phyloP scores from a whole-genome alignment of 37 sponge, comb jelly and placozoan genomes.

The Halichondria panicea region DNA sequence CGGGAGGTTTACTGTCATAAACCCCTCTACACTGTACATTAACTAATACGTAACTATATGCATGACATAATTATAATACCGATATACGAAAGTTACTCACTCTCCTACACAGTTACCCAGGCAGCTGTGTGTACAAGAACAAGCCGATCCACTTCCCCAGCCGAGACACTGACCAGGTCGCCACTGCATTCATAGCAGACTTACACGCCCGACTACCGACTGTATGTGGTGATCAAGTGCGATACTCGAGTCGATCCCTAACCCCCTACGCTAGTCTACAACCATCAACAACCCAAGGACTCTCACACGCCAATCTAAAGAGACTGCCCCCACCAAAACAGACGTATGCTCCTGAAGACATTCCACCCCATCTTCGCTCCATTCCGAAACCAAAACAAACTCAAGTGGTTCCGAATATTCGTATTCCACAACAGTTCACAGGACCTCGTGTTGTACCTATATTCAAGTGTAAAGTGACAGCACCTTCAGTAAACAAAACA shows the following conservation, averaged over 20 bases:
- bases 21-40: background rate
- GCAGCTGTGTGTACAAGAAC: conserved; percentile 60
- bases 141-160: conserved; percentile 39
- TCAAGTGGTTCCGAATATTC: no score
- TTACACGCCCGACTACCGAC: conserved; percentile 49
- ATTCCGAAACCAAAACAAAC: no score
- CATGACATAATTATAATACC: no score
- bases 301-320: conserved; percentile 1
- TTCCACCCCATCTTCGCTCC: background rate
- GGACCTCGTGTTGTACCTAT: background rate
- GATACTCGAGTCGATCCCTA: conserved; percentile 26
- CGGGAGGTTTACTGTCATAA: background rate
- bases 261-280: conserved; percentile 19
- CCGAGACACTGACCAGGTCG: conserved; percentile 18
- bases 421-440: no score
- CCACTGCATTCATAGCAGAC: conserved; percentile 49
- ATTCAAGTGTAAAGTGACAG: background rate
- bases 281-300: background rate
- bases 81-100: no score
- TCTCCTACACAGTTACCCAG: no score
- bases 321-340: background rate
- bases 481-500: background rate
- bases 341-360: background rate
- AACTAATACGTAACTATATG: no score
- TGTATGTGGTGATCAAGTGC: conserved; percentile 46